Base-by-base conservation (phyloP, 2,797 vertebrate genomes). In the Hydrophis major region DNA sequence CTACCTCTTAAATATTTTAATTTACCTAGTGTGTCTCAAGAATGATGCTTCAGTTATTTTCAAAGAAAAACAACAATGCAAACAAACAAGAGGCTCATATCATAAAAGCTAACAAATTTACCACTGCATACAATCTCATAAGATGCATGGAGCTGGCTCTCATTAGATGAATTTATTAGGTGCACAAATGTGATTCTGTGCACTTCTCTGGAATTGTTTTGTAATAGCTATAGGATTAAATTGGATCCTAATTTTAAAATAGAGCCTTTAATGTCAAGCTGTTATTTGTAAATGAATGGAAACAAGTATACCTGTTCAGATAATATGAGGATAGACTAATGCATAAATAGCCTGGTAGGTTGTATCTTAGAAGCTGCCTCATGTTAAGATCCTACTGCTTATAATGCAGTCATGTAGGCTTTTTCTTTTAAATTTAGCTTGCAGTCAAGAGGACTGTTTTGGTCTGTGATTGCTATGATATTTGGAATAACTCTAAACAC, bases 1-100 rank as follows among this genome's bases (percentile, higher is more conserved):
- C 95, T 91, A 91, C 94, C 94, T 95, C 27, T 96, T 96, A 95
- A 96, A 94, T 94, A 96, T 92, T 94, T 96, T 91, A 61, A 95
- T 93, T 96, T 96, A 57, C 94, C 0, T 32, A 0, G 32, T 90
- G 69, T 90, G 94, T 56, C 88, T 94, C 90, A 95, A 93, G 94
- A 88, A 95, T 94, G 95, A 95, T 94, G 93, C 47, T 91, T 95
- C 93, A 92, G 93, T 92, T 74, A 61, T 32, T 94, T 94, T 94
- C 69, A 55, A 83, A 78, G 16, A 28, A 90, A 88, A 78, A 78
- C 47, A 86, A 32, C 5, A 42, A 47, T 86, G 78, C n/a, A n/a
- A 92, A 78, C 63, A 47, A 89, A 11, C 25, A n/a, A 86, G 89
- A 74, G 28, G 87, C 89, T 69, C 74, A n/a, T 74, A 55, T n/a